Percentiles rank a stretch among this genome's conserved stretches.
Evolutionary conservation across 2,888 invertebrate species (phyloP).

Genomic region (Idaea aversata): DNA sequence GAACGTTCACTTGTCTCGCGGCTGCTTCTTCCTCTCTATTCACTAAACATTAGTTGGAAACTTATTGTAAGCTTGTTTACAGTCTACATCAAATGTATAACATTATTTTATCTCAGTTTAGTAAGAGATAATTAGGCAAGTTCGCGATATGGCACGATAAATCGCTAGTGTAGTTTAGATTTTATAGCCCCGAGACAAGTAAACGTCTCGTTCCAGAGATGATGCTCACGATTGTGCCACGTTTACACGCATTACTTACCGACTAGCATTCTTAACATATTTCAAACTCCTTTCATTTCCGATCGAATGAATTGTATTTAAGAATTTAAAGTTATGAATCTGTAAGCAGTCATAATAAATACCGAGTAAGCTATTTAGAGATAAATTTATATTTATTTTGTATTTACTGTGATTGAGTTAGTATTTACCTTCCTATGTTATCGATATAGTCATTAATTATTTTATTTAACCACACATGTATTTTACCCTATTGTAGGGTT

Average conservation of each 20-base stretch:
- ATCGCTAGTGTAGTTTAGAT: not conserved
- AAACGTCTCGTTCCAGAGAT: not conserved
- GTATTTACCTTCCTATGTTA: conserved; percentile 56
- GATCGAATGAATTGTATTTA: conserved; percentile 30
- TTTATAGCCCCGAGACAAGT: not conserved
- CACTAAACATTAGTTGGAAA: not conserved
- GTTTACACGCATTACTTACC: conserved; percentile 13
- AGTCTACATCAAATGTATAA: too few relatives aligned
- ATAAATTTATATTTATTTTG: conserved; percentile 48
- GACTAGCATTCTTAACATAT: conserved; percentile 8
- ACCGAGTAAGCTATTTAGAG: conserved; percentile 46
- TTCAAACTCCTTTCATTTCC: conserved; percentile 19
- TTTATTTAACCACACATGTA: conserved; percentile 45
- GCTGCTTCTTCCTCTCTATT: not conserved
- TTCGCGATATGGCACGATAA: too few relatives aligned
- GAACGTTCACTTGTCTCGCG: conserved; percentile 2
- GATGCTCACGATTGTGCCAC: conserved; percentile 1
- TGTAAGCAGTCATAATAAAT: conserved; percentile 52
- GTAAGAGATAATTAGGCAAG: too few relatives aligned
- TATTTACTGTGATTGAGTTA: conserved; percentile 74
- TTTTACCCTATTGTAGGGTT: conserved; percentile 25
- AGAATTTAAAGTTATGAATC: conserved; percentile 34
- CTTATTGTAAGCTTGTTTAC: not conserved
- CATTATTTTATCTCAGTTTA: too few relatives aligned
- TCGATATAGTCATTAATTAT: conserved; percentile 44